Evolutionary conservation across 2,888 invertebrate species (phyloP), one percentile per base, ranked within the genome.

Genomic region (Dasysyrphus albostriatus): DNA sequence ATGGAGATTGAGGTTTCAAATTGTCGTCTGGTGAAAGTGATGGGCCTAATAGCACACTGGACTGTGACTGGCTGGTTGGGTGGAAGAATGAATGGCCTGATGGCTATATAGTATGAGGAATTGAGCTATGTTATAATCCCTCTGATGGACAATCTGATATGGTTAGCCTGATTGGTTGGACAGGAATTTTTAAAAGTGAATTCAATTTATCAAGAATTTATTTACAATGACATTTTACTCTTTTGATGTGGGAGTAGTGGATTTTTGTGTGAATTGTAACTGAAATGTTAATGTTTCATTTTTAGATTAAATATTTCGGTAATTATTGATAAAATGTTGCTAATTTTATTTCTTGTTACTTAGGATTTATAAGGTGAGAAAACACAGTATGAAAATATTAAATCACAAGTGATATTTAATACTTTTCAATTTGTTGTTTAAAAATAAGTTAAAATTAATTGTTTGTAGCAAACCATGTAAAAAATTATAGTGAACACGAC

Each of bases 1-100:
- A 19, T 56, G 32, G 24, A 56, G 19, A 29, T 34, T 19, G 29
- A 29, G 29, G 14, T 14, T 54, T 54, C 8, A 29, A 32, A 54
- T 54, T 29, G 74, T 56, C 24, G 37, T 47, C 16, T 34, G 76
- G 80, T 84, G 83, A 84, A 84, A 84, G 80, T 80, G 83, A 83
- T 74, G 65, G 73, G 37, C 73, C 54, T 69, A 69, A 54, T 69
- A 49, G 19, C 16, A 19, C 7, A 32, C 32, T 32, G 32, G 32
- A 32, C 6, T 10, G 32, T n/a, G n/a, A 5, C 4, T 56, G 58
- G 10, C 5, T n/a, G 29, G 8, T 32, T 32, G 32, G 32, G 6
- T 32, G 32, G 32, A 4, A 5, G 24, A 24, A 24, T n/a, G n/a
- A 24, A 24, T 3, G 1, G 34, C 4, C 10, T 56, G 54, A 14